Percentiles rank a stretch among this genome's conserved stretches.
Evolutionary conservation across 2,113 vertebrate genomes (phyloP).

Genomic region (Desmodus rotundus): DNA sequence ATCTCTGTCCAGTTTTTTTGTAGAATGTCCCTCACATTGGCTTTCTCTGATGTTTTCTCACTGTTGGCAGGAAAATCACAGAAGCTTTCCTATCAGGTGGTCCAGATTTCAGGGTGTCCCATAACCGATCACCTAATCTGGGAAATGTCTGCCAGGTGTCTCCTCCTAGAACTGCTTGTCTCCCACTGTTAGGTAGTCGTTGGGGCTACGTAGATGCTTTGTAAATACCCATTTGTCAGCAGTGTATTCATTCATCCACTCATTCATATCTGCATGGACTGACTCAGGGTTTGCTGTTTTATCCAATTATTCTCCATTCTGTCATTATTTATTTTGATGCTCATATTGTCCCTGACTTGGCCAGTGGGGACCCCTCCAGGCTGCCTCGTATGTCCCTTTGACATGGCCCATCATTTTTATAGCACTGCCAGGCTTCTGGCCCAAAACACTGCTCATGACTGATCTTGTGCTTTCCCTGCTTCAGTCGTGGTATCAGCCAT

Average conservation of each 20-base stretch:
- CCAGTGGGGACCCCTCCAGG: background rate
- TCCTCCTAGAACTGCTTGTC: background rate
- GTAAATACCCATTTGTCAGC: background rate
- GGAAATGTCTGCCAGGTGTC: background rate
- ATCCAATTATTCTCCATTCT: accelerated
- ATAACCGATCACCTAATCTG: background rate
- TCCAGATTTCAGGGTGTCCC: background rate
- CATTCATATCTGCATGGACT: accelerated
- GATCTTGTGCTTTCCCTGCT: background rate
- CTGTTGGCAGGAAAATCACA: background rate
- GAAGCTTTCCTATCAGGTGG: background rate
- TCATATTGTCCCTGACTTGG: background rate
- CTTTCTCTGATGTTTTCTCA: background rate
- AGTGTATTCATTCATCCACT: accelerated
- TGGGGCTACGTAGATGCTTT: accelerated
- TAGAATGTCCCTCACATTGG: background rate
- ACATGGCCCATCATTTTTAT: accelerated
- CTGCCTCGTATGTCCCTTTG: background rate
- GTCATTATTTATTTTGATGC: background rate
- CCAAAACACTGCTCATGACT: accelerated
- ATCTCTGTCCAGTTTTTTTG: background rate
- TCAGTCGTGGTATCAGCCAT: background rate
- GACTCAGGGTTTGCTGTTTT: no score
- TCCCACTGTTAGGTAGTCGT: no score
- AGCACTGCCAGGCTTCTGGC: background rate